Conservation (phyloP, 2,113 vertebrate genomes). For the Urocitellus parryii region DNA sequence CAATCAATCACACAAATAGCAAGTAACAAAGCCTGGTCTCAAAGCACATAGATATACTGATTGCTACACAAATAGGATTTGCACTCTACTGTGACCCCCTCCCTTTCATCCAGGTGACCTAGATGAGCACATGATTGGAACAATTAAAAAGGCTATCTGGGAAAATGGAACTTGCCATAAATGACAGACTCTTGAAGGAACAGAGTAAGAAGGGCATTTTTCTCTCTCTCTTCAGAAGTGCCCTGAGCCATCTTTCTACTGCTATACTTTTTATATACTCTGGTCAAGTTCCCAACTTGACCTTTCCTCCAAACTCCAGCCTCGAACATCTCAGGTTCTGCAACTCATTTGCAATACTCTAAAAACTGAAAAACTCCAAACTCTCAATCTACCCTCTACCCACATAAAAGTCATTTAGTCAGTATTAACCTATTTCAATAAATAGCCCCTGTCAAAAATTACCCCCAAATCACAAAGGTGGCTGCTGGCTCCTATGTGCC, state of each 20-base stretch:
- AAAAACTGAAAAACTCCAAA: neutral
- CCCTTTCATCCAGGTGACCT: neutral
- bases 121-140: neutral
- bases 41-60: neutral
- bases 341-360: neutral
- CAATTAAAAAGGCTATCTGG: neutral
- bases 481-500: fast-evolving
- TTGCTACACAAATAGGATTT: neutral
- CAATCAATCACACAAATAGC: neutral
- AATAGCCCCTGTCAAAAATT: neutral
- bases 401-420: neutral
- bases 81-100: neutral
- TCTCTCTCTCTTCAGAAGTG: neutral
- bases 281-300: neutral
- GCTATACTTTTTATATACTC: neutral
- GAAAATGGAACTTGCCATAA: neutral
- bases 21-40: neutral
- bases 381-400: neutral
- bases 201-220: neutral
- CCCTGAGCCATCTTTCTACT: neutral
- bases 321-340: neutral
- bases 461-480: neutral
- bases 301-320: neutral
- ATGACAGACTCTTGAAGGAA: neutral
- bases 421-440: neutral